Evolutionary conservation across 2,888 invertebrate genomes (phyloP).

Genomic region (Chironomus riparius): DNA sequence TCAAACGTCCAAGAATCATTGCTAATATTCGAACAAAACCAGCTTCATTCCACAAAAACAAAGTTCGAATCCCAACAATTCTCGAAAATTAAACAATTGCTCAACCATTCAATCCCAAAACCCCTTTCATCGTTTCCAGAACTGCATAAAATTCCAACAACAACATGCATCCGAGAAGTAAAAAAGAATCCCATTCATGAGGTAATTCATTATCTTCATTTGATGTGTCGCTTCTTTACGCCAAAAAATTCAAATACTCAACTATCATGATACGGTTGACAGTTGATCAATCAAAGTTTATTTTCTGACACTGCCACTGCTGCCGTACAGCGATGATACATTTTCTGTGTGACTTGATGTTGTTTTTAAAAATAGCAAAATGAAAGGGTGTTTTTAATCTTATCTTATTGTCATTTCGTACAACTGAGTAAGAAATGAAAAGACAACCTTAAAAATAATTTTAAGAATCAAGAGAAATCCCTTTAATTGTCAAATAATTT

Average conservation of each 20-base stretch:
- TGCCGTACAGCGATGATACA: too few relatives aligned
- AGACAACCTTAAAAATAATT: not conserved
- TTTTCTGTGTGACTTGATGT: not conserved
- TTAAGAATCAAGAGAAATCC: not conserved
- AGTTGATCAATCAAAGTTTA: slow-evolving; percentile 28
- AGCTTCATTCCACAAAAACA: not conserved
- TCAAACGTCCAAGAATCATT: too few relatives aligned
- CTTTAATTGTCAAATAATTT: not conserved
- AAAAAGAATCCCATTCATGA: not conserved
- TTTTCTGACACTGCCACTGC: not conserved
- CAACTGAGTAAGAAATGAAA: not conserved
- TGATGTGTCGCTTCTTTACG: slow-evolving; percentile 9
- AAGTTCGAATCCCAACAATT: not conserved
- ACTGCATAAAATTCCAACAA: too few relatives aligned
- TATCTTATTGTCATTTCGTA: not conserved
- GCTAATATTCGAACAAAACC: too few relatives aligned
- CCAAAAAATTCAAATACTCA: slow-evolving; percentile 8
- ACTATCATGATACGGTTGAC: slow-evolving; percentile 2
- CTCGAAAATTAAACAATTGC: not conserved
- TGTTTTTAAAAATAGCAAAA: not conserved
- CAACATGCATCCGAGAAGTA: not conserved
- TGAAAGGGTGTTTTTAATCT: slow-evolving; percentile 13
- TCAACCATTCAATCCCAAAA: too few relatives aligned
- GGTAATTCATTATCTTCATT: slow-evolving; percentile 19
- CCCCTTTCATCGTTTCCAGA: too few relatives aligned